Conservation (phyloP, 2,888 invertebrate genomes). For the Tholera decimalis region DNA sequence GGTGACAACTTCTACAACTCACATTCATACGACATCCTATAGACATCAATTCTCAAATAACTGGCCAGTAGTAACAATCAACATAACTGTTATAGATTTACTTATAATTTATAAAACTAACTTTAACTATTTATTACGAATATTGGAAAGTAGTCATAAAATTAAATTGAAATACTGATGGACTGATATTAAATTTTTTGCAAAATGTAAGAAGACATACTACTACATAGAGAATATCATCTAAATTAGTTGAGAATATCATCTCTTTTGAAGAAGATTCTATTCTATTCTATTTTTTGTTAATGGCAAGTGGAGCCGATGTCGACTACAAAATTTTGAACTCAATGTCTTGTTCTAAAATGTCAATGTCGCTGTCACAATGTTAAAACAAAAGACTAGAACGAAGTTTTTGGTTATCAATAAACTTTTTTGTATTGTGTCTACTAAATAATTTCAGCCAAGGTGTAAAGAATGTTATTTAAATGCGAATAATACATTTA, state of each 20-base stretch:
- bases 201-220: no score
- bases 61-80: slow-evolving; percentile 15
- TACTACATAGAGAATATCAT: slow-evolving; percentile 1
- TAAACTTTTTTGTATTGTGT: neutral
- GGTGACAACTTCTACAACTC: slow-evolving; percentile 28
- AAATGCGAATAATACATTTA: slow-evolving; percentile 46
- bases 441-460: neutral
- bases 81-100: neutral
- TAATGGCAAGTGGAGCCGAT: no score
- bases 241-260: neutral
- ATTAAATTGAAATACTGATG: no score
- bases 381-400: slow-evolving; percentile 6
- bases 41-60: slow-evolving; percentile 35
- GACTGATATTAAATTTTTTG: no score
- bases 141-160: no score
- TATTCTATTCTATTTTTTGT: no score
- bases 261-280: no score
- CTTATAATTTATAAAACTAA: neutral
- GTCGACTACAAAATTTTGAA: no score
- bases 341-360: no score
- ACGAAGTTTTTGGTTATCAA: slow-evolving; percentile 36
- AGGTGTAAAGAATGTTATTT: slow-evolving; percentile 25
- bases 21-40: slow-evolving; percentile 35
- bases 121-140: no score
- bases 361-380: slow-evolving; percentile 18